These are phyloP conservation scores for Antheraea assamensis DNA, from an alignment of 2,888 invertebrate genomes.

Conservation along the genomic window DNA sequence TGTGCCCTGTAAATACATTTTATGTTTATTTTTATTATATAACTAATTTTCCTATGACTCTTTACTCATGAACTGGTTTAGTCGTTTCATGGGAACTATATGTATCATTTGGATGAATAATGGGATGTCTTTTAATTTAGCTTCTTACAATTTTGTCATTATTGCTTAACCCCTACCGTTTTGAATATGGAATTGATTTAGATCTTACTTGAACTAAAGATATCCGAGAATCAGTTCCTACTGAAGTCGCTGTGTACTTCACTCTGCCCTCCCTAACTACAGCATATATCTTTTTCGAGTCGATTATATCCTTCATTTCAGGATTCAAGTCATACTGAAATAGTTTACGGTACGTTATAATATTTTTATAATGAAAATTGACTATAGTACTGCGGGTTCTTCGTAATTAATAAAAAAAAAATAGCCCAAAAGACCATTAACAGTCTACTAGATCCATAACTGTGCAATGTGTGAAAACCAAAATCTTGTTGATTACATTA, in stretches of 20 bases:
- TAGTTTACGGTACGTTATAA: background rate
- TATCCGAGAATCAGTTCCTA: slow-evolving; percentile 13
- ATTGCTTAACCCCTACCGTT: too few relatives aligned
- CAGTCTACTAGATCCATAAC: too few relatives aligned
- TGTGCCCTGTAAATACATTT: slow-evolving; percentile 26
- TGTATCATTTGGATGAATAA: too few relatives aligned
- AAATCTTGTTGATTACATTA: too few relatives aligned
- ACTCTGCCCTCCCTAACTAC: background rate
- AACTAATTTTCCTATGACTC: background rate
- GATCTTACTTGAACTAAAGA: slow-evolving; percentile 11
- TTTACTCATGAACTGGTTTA: too few relatives aligned
- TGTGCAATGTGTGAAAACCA: too few relatives aligned
- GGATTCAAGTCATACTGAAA: background rate
- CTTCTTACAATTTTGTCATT: too few relatives aligned
- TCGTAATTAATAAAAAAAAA: too few relatives aligned
- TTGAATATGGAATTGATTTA: background rate
- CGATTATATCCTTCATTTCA: background rate
- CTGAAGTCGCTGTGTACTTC: background rate
- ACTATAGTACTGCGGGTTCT: background rate
- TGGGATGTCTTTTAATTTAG: too few relatives aligned
- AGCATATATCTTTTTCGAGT: background rate
- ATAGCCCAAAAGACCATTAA: too few relatives aligned
- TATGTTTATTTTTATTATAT: background rate
- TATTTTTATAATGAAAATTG: background rate
- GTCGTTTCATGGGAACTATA: too few relatives aligned